A percentile compares a stretch with the other conserved stretches of the same genome.
These are phyloP conservation scores for Periphyllus acericola DNA, from an alignment of 2,888 invertebrate species.

Conservation along the genomic window DNA sequence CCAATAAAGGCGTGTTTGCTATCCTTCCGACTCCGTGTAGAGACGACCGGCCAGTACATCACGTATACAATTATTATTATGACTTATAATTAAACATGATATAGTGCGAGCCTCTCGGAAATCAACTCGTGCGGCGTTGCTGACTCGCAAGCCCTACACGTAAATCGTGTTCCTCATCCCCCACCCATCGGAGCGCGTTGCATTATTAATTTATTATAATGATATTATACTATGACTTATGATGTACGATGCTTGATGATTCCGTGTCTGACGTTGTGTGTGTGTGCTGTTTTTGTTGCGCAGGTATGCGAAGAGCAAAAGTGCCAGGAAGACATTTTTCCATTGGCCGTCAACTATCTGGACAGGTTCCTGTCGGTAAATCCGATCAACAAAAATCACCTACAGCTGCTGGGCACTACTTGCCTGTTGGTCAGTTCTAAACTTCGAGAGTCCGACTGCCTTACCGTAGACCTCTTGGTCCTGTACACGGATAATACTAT, in stretches of 20 bases:
- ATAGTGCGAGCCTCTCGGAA: too few species aligned
- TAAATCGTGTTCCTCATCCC: too few species aligned
- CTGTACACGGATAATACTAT: constrained; percentile 95
- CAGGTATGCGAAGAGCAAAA: constrained; percentile 95
- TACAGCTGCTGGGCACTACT: constrained; percentile 91
- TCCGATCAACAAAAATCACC: constrained; percentile 83
- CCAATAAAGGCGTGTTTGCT: not conserved
- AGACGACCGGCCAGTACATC: not conserved
- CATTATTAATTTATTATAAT: too few species aligned
- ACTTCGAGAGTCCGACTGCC: constrained; percentile 74
- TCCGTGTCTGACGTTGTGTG: not conserved
- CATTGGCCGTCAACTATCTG: constrained; percentile 90
- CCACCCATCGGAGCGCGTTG: too few species aligned
- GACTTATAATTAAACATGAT: not conserved
- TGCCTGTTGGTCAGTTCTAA: constrained; percentile 94
- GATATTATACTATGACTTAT: too few species aligned
- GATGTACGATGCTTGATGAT: too few species aligned
- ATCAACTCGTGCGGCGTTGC: too few species aligned
- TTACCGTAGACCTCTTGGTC: constrained; percentile 80
- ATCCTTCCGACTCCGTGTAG: not conserved
- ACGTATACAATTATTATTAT: constrained; percentile 16
- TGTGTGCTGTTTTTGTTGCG: constrained; percentile 65
- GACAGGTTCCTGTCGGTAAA: constrained; percentile 91
- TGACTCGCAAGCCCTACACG: too few species aligned
- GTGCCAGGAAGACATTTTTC: constrained; percentile 93